Evolutionary conservation across 2,888 invertebrate genomes (phyloP).

Genomic region (Athripsodes cinereus): DNA sequence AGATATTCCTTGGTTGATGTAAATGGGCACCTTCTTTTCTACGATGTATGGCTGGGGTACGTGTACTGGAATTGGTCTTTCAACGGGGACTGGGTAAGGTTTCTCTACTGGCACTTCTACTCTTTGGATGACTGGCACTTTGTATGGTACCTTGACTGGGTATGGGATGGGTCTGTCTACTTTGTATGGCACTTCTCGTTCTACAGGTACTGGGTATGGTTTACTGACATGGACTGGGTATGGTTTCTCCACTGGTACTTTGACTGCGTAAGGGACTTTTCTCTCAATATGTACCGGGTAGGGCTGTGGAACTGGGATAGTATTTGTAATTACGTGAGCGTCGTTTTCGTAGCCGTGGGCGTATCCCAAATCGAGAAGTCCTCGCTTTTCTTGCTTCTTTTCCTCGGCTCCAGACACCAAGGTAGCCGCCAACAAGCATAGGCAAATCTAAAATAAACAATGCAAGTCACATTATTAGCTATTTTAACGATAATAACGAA

Average conservation of each 20-base stretch:
- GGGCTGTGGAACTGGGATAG: slow-evolving; percentile 44
- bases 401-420: slow-evolving; percentile 6
- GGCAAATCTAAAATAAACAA: slow-evolving; percentile 7
- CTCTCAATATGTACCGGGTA: slow-evolving; percentile 45
- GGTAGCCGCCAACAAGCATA: background rate
- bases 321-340: slow-evolving; percentile 22
- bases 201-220: slow-evolving; percentile 20
- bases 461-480: no score
- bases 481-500: no score
- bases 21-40: slow-evolving; percentile 23
- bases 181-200: slow-evolving; percentile 20
- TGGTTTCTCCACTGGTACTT: slow-evolving; percentile 34
- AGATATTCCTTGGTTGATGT: slow-evolving; percentile 19
- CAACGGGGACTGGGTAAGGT: slow-evolving; percentile 26
- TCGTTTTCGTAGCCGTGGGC: background rate
- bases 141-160: slow-evolving; percentile 23
- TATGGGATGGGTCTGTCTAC: slow-evolving; percentile 25
- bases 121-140: slow-evolving; percentile 23
- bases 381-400: slow-evolving; percentile 23
- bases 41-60: slow-evolving; percentile 25
- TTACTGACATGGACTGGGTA: slow-evolving; percentile 18
- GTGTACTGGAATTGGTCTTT: slow-evolving; percentile 19
- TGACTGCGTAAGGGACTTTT: slow-evolving; percentile 43
- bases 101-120: slow-evolving; percentile 25
- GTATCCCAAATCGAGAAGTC: slow-evolving; percentile 13